Conservation (phyloP, 2,113 vertebrate species). For the Vicugna pacos region DNA sequence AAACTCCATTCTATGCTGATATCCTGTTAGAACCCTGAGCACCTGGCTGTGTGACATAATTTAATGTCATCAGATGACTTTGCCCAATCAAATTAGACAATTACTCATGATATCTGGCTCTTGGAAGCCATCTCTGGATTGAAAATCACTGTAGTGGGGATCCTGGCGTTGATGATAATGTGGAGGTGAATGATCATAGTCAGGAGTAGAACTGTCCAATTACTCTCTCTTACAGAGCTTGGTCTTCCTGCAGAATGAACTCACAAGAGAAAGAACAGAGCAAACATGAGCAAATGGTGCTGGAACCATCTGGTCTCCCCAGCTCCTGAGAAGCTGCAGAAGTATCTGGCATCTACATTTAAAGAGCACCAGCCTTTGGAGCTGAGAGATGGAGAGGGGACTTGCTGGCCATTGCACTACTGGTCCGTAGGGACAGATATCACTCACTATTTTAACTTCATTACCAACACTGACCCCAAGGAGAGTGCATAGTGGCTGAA, state of each 20-base stretch:
- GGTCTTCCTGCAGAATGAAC: not conserved
- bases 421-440: not conserved
- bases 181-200: not conserved
- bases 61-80: not conserved
- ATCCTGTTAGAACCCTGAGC: not conserved
- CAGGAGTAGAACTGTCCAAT: not conserved
- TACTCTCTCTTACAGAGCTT: not conserved
- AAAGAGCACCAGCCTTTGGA: not conserved
- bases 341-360: not conserved
- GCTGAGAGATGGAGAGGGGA: not conserved
- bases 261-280: not conserved
- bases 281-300: not conserved
- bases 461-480: not conserved
- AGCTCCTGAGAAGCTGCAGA: not conserved
- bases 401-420: not conserved
- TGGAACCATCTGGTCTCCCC: not conserved
- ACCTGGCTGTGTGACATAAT: not conserved
- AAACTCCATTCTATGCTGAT: not conserved
- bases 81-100: not conserved
- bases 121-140: not conserved
- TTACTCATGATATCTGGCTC: not conserved
- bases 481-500: not conserved
- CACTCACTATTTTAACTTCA: not conserved
- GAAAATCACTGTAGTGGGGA: not conserved
- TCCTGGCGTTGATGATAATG: no score